These are phyloP conservation scores for Acanthopleura granulata DNA, from an alignment of 2,888 invertebrate species.

Conservation along the genomic window DNA sequence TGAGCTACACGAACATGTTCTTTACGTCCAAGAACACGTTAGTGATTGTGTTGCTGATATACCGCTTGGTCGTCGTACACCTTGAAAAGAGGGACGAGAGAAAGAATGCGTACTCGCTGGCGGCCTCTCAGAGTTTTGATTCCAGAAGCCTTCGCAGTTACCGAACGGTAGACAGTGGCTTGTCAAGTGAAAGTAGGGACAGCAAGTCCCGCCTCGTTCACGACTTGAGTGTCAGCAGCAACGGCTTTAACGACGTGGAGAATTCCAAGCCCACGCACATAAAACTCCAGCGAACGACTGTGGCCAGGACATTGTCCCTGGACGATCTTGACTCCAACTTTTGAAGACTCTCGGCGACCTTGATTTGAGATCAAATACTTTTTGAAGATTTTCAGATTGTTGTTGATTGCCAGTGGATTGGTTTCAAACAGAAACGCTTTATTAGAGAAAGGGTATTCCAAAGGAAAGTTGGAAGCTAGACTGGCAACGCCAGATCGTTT, in stretches of 20 bases:
- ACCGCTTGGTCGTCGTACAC: conserved; percentile 76
- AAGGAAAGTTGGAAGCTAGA: no score
- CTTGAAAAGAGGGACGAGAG: conserved; percentile 32
- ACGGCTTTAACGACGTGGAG: conserved; percentile 8
- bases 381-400: no score
- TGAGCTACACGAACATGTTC: conserved; percentile 96
- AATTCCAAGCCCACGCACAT: conserved; percentile 1
- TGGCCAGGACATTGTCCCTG: background rate
- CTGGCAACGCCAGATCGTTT: no score
- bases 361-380: no score
- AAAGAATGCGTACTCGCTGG: background rate
- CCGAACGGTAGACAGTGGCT: background rate
- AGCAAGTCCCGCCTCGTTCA: conserved; percentile 6
- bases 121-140: background rate
- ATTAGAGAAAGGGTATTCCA: no score
- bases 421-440: no score
- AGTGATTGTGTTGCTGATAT: conserved; percentile 88
- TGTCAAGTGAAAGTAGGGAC: background rate
- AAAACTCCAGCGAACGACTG: conserved; percentile 9
- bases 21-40: conserved; percentile 93
- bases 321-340: conserved; percentile 8
- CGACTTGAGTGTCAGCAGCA: background rate
- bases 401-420: no score
- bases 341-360: background rate
- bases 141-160: conserved; percentile 7